A percentile compares a stretch with the other conserved stretches of the same genome.
These are phyloP conservation scores for Tyria jacobaeae DNA, from an alignment of 2,888 invertebrate species.

Conservation along the genomic window DNA sequence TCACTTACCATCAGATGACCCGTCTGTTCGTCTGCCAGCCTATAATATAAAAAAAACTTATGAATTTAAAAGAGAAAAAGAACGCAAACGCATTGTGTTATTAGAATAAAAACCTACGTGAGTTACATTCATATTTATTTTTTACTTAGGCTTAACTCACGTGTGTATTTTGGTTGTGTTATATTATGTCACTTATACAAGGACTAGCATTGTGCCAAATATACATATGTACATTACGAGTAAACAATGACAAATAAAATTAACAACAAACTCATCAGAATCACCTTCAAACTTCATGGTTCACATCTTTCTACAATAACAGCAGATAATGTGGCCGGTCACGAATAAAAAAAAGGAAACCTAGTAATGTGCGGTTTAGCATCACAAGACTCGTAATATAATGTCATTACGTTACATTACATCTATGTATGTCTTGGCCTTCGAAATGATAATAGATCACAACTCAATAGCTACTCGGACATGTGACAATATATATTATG, in stretches of 20 bases:
- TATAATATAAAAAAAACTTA: too few species aligned
- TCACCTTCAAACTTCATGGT: conserved; percentile 58
- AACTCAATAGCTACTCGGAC: conserved; percentile 11
- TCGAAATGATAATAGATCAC: conserved; percentile 30
- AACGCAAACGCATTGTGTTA: too few species aligned
- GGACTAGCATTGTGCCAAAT: too few species aligned
- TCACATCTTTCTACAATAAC: conserved; percentile 45
- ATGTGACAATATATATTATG: conserved; percentile 6
- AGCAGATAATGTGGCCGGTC: conserved; percentile 62
- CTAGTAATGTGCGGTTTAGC: conserved; percentile 47
- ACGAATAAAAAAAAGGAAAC: conserved; percentile 61
- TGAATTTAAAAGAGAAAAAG: too few species aligned
- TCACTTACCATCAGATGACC: too few species aligned
- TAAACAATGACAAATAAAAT: conserved; percentile 4
- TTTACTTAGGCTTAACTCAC: too few species aligned
- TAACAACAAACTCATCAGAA: conserved; percentile 1
- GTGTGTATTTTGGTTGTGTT: too few species aligned
- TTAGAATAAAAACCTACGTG: too few species aligned
- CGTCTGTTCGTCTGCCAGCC: too few species aligned
- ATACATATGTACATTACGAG: too few species aligned
- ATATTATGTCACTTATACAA: too few species aligned
- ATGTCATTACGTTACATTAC: conserved; percentile 22
- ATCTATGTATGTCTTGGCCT: conserved; percentile 26
- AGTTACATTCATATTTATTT: too few species aligned
- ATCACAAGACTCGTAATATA: conserved; percentile 27